Evolutionary conservation across 2,113 vertebrate genomes (phyloP).

Genomic region (Etheostoma cragini): DNA sequence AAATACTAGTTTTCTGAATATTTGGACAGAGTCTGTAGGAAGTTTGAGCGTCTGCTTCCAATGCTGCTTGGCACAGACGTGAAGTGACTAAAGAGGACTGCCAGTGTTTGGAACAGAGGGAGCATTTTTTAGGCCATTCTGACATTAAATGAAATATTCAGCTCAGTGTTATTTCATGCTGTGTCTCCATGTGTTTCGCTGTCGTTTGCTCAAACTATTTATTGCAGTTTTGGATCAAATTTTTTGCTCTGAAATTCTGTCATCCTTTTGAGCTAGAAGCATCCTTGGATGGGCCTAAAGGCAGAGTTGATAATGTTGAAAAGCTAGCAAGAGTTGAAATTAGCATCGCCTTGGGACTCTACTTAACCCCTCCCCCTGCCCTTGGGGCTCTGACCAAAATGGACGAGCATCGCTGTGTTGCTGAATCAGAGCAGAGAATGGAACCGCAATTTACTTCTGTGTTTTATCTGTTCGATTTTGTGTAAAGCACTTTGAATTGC

Average conservation of each 20-base stretch:
- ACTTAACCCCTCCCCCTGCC: no score
- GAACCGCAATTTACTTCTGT: no score
- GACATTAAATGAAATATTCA: conserved; percentile 69
- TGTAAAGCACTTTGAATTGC: no score
- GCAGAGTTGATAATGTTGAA: no score
- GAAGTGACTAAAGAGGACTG: conserved; percentile 35
- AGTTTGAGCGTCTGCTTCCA: conserved; percentile 78
- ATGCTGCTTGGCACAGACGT: conserved; percentile 62
- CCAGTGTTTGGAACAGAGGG: conserved; percentile 66
- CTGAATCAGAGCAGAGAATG: no score
- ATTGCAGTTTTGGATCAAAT: conserved; percentile 60
- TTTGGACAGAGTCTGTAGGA: conserved; percentile 72
- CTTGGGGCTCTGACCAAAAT: no score
- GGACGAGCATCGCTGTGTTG: no score
- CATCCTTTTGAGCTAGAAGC: neutral
- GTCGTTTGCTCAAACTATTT: conserved; percentile 73
- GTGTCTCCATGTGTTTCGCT: conserved; percentile 74
- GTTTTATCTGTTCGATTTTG: no score
- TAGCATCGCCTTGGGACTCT: no score
- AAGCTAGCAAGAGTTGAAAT: no score
- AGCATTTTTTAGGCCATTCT: conserved; percentile 59
- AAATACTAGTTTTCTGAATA: conserved; percentile 74
- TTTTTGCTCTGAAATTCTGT: conserved; percentile 46
- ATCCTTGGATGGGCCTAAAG: neutral
- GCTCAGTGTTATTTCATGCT: conserved; percentile 65